Evolutionary conservation across 2,113 vertebrate genomes (phyloP).

Genomic region (Alosa alosa): DNA sequence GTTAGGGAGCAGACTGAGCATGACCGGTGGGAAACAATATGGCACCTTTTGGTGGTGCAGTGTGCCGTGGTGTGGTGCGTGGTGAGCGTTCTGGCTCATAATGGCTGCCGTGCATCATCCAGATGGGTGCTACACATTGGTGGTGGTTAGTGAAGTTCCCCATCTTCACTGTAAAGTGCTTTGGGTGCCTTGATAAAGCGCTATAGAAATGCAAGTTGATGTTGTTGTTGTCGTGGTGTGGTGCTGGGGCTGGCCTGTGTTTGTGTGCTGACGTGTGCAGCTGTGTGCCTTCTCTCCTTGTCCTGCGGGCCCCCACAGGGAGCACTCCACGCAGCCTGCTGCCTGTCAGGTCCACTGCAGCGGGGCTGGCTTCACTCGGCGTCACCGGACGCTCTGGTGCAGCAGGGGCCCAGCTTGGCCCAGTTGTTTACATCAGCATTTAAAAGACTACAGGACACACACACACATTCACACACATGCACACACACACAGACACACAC

Average conservation of each 20-base stretch:
- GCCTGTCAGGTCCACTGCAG: not conserved
- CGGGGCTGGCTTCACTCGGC: constrained; percentile 1
- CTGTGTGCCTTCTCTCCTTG: not conserved
- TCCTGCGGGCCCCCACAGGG: not conserved
- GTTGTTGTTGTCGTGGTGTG: not conserved
- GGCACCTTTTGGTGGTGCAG: too few relatives aligned
- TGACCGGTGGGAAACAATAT: not conserved
- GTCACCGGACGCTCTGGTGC: not conserved
- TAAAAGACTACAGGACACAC: not conserved
- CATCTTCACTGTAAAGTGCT: too few relatives aligned
- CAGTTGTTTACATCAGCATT: not conserved
- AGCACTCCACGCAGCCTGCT: not conserved
- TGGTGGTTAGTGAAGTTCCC: too few relatives aligned
- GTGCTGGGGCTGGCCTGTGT: not conserved
- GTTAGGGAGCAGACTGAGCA: constrained; percentile 16
- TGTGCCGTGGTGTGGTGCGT: too few relatives aligned
- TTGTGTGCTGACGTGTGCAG: not conserved
- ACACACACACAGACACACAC: not conserved
- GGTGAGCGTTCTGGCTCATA: too few relatives aligned
- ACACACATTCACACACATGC: not conserved
- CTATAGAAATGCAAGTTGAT: too few relatives aligned
- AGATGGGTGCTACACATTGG: too few relatives aligned
- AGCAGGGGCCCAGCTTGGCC: not conserved
- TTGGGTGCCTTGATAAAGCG: too few relatives aligned
- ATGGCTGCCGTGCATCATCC: too few relatives aligned